Evolutionary conservation across 2,888 invertebrate genomes (phyloP).

Genomic region (Stenodera caucasica): DNA sequence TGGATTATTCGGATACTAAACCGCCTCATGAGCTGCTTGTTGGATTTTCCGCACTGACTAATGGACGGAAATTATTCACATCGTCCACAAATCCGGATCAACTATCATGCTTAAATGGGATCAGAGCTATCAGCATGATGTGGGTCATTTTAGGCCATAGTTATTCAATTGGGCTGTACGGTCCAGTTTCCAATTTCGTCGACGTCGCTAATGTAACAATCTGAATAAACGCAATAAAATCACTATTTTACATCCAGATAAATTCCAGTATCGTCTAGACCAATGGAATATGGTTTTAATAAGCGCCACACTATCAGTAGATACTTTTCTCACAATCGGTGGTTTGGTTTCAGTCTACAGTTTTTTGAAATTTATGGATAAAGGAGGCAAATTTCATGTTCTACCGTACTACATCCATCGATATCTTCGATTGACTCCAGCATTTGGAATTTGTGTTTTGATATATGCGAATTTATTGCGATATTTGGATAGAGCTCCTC

Average conservation of each 20-base stretch:
- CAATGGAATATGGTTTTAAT: slow-evolving; percentile 32
- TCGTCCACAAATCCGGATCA: slow-evolving; percentile 48
- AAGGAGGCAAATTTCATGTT: slow-evolving; percentile 43
- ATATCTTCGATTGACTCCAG: slow-evolving; percentile 46
- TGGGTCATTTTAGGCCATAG: slow-evolving; percentile 47
- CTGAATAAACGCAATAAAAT: neutral
- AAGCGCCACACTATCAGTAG: slow-evolving; percentile 60
- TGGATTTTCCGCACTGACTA: slow-evolving; percentile 52
- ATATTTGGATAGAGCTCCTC: slow-evolving; percentile 13
- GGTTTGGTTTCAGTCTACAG: slow-evolving; percentile 60
- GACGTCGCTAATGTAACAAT: neutral
- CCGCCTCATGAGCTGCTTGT: neutral
- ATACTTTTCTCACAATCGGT: slow-evolving; percentile 65
- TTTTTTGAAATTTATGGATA: slow-evolving; percentile 43
- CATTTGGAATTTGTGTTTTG: slow-evolving; percentile 17
- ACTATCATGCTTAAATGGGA: slow-evolving; percentile 53
- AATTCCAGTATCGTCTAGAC: slow-evolving; percentile 47
- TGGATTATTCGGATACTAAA: neutral
- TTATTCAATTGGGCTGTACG: neutral
- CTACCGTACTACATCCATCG: slow-evolving; percentile 32
- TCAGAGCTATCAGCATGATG: slow-evolving; percentile 53
- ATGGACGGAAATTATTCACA: slow-evolving; percentile 50
- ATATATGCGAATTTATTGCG: slow-evolving; percentile 7
- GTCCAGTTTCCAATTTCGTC: neutral
- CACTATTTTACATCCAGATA: too few relatives aligned